Evolutionary conservation across 2,888 invertebrate genomes (phyloP).

Genomic region (Muschampia plurimacula): DNA sequence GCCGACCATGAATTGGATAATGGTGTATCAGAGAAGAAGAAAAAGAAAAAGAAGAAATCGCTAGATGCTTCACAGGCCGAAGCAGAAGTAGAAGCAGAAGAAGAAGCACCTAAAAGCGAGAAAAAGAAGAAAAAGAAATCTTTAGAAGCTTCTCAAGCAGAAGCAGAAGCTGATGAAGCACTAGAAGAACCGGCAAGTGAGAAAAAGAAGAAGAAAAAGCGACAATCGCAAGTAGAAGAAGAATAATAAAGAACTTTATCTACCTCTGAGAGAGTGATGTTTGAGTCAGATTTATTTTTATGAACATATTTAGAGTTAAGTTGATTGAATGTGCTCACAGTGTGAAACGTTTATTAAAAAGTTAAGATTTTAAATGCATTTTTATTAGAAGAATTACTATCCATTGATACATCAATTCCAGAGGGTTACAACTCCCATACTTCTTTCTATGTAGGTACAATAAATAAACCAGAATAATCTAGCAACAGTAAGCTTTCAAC

Average conservation of each 20-base stretch:
- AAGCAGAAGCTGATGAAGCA: constrained; percentile 48
- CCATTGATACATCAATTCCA: too few species aligned
- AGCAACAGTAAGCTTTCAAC: too few species aligned
- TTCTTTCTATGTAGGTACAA: too few species aligned
- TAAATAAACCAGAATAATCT: too few species aligned
- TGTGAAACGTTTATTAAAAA: constrained; percentile 34
- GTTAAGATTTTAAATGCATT: constrained; percentile 28
- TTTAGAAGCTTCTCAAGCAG: constrained; percentile 44
- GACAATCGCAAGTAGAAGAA: constrained; percentile 66
- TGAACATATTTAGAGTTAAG: constrained; percentile 20
- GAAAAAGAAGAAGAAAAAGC: constrained; percentile 76
- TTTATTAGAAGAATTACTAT: neutral
- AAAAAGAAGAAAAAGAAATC: constrained; percentile 77
- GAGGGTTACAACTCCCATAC: too few species aligned
- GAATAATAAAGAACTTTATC: constrained; percentile 50
- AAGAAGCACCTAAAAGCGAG: constrained; percentile 65
- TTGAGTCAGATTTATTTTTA: constrained; percentile 34
- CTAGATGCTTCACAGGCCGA: constrained; percentile 62
- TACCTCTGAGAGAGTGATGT: constrained; percentile 45
- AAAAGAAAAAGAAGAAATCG: constrained; percentile 83
- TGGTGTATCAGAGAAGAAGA: constrained; percentile 72
- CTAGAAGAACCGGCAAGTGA: constrained; percentile 67
- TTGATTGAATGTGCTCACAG: constrained; percentile 28
- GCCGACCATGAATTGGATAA: constrained; percentile 49
- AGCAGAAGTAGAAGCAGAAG: constrained; percentile 53